These are phyloP conservation scores for Pycnonotus jocosus DNA, from an alignment of 2,113 vertebrate species.

Conservation along the genomic window DNA sequence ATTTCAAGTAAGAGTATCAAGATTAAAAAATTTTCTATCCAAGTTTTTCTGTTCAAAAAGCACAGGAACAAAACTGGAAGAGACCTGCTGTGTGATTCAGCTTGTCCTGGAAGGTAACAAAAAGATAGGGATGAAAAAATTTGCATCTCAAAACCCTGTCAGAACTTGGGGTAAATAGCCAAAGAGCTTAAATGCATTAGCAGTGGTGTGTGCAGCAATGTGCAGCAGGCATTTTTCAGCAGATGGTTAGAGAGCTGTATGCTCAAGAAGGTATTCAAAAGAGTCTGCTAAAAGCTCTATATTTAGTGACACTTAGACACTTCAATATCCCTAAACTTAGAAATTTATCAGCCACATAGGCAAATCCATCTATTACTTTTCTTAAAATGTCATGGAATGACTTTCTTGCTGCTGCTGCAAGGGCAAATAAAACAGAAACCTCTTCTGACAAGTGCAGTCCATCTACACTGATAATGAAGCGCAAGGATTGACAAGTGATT, in stretches of 20 bases:
- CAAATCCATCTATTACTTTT: conserved; percentile 10
- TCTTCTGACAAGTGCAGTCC: neutral
- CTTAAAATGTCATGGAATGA: neutral
- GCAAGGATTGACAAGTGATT: neutral
- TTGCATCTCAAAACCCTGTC: neutral
- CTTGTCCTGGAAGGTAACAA: neutral
- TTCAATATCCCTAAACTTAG: neutral
- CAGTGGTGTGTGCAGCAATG: neutral
- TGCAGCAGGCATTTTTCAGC: neutral
- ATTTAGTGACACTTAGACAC: neutral
- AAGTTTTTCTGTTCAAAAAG: neutral
- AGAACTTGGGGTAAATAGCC: neutral
- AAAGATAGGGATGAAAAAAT: neutral
- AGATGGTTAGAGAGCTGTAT: neutral
- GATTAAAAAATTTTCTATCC: neutral
- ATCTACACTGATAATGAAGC: neutral
- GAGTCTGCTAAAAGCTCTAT: neutral
- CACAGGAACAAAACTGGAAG: neutral
- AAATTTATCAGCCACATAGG: neutral
- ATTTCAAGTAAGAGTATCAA: neutral
- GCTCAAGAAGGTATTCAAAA: neutral
- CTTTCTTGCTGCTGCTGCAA: neutral
- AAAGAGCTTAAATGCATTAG: neutral
- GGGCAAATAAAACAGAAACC: conserved; percentile 1
- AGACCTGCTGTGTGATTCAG: neutral